Percentiles rank a stretch among this genome's conserved stretches.
phyloP scores from a whole-genome alignment of 1,140 invertebrate genomes.

The Ostrea denselamellosa region DNA sequence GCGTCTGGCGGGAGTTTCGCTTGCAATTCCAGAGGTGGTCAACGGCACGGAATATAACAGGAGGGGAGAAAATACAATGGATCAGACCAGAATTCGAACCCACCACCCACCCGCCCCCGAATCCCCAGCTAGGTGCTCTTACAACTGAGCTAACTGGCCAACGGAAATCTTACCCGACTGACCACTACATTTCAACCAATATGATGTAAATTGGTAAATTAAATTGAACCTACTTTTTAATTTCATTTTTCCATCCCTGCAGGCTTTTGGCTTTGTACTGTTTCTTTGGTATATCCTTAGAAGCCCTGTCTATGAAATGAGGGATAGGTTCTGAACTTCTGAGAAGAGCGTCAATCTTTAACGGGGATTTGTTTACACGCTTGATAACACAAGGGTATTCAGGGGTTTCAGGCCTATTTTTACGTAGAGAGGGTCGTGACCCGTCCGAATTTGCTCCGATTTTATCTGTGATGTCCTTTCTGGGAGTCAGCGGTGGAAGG shows the following conservation, averaged over 20 bases:
- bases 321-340: constrained; percentile 15
- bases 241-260: constrained; percentile 40
- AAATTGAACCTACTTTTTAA: constrained; percentile 1
- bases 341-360: constrained; percentile 5
- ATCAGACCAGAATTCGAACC: too few species aligned
- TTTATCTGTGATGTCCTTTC: neutral
- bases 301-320: neutral
- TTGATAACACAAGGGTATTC: constrained; percentile 9
- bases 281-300: neutral
- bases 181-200: too few species aligned
- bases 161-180: too few species aligned
- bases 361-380: neutral
- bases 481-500: neutral
- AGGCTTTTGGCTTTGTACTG: neutral
- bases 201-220: too few species aligned
- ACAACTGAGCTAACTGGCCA: too few species aligned
- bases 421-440: neutral
- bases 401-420: neutral
- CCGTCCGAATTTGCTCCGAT: neutral
- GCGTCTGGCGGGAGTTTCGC: too few species aligned
- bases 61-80: too few species aligned
- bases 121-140: too few species aligned
- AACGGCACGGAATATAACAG: too few species aligned
- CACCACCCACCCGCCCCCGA: too few species aligned
- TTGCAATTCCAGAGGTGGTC: too few species aligned